phyloP scores from a whole-genome alignment of 2,797 vertebrate species.

The Smutsia gigantea region DNA sequence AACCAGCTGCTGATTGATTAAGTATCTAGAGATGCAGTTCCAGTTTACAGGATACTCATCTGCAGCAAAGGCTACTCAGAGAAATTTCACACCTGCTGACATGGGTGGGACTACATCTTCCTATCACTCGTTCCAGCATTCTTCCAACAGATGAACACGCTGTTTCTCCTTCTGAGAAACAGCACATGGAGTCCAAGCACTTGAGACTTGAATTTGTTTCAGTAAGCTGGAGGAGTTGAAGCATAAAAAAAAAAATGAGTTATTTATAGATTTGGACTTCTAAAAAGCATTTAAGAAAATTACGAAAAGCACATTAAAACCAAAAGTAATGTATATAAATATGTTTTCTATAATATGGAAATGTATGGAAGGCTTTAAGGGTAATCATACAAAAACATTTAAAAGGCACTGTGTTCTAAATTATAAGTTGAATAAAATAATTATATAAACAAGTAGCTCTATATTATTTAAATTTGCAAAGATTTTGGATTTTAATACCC shows the following conservation, averaged over 20 bases:
- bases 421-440: conserved; percentile 32
- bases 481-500: conserved; percentile 6
- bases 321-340: conserved; percentile 44
- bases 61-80: conserved; percentile 90
- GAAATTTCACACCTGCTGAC: conserved; percentile 91
- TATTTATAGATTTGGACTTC: neutral
- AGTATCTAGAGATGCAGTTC: conserved; percentile 84
- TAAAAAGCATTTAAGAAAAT: neutral
- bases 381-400: conserved; percentile 41
- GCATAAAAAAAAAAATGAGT: conserved; percentile 55
- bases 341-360: conserved; percentile 34
- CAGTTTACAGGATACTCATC: conserved; percentile 87
- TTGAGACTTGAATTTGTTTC: conserved; percentile 92
- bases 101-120: conserved; percentile 89
- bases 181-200: conserved; percentile 99
- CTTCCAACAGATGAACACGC: conserved; percentile 92
- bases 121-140: conserved; percentile 95
- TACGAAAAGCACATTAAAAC: conserved; percentile 27
- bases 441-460: conserved; percentile 39
- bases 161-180: conserved; percentile 95
- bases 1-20: conserved; percentile 78
- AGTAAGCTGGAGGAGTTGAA: conserved; percentile 89
- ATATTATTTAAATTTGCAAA: conserved; percentile 35
- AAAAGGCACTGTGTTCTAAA: conserved; percentile 39
- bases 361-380: conserved; percentile 21